Evolutionary conservation across 2,797 vertebrate genomes (phyloP), one percentile per base, ranked within the genome.

Genomic region (Oceanodroma leucorhoa): DNA sequence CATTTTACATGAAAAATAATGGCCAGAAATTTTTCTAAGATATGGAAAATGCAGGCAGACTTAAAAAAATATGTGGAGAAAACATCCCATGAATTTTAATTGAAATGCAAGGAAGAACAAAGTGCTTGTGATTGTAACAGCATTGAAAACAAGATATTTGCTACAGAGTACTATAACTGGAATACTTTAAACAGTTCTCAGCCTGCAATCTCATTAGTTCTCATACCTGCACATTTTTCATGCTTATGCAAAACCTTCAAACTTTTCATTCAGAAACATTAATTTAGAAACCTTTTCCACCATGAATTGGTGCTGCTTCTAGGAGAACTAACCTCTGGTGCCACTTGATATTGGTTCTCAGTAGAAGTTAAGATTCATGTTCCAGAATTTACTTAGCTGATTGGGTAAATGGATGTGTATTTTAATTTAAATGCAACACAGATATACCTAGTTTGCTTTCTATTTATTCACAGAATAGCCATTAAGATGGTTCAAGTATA

Each of bases 21-120:
- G 80, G 67, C 88, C 66, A 93, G 87, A 95, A 95, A 87, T 85
- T 94, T 93, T 94, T 94, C 36, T 43, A 80, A 89, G 91, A 93
- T 96, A 93, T 80, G 84, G 90, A 93, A 94, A 91, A 95, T 89
- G 87, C 71, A 85, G 30, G 43, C 81, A 50, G 71, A 84, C 53
- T 90, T 83, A 60, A 43, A 88, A 38, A 96, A 83, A 91, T 92
- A 91, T 65, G 90, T 90, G 60, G 69, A 48, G 71, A 89, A 94
- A 96, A 85, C 90, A 93, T 94, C 72, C 78, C 10, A 54, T 95
- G 94, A 91, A 95, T 96, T 96, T 81, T 96, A 96, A 94, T 94
- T 94, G 66, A 89, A 94, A 80, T 82, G 65, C 81, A 85, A 83
- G 82, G 66, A 81, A 84, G 95, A 95, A 94, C 61, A 85, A 85